phyloP scores from a whole-genome alignment of 2,888 invertebrate genomes.

The Gasteruption jaculator region DNA sequence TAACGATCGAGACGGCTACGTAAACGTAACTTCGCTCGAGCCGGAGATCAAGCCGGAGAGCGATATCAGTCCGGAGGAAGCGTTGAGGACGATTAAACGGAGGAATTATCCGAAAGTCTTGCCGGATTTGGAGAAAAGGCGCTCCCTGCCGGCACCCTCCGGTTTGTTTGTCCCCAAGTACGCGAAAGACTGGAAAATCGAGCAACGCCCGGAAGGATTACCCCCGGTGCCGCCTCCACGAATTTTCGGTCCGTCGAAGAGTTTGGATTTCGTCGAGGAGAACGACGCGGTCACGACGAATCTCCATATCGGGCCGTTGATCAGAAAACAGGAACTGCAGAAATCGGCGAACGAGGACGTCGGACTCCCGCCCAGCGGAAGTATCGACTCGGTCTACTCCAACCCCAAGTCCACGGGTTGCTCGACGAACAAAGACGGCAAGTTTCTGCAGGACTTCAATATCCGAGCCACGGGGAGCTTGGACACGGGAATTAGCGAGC shows the following conservation, averaged over 20 bases:
- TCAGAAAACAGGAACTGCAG: conserved; percentile 37
- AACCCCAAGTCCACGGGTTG: conserved; percentile 36
- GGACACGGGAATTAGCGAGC: too few relatives aligned
- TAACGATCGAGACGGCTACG: conserved; percentile 47
- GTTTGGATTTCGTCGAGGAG: conserved; percentile 39
- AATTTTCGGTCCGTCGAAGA: conserved; percentile 51
- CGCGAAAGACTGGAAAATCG: conserved; percentile 32
- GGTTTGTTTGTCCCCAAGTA: conserved; percentile 34
- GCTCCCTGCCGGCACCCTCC: conserved; percentile 42
- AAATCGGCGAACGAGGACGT: conserved; percentile 16
- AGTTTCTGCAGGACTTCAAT: too few relatives aligned
- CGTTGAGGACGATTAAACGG: conserved; percentile 68
- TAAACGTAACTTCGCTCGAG: conserved; percentile 74
- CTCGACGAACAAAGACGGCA: too few relatives aligned
- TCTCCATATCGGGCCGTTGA: conserved; percentile 43
- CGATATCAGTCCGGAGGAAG: conserved; percentile 67
- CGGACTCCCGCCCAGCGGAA: conserved; percentile 21
- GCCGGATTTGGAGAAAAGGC: conserved; percentile 62
- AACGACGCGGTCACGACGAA: conserved; percentile 42
- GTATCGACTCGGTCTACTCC: conserved; percentile 28
- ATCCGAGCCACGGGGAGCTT: too few relatives aligned
- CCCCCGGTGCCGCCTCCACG: conserved; percentile 69
- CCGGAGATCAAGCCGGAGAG: conserved; percentile 39
- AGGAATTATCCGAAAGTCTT: conserved; percentile 81
- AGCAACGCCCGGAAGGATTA: conserved; percentile 22